Conservation (phyloP, 2,797 vertebrate genomes). For the Astyanax mexicanus region DNA sequence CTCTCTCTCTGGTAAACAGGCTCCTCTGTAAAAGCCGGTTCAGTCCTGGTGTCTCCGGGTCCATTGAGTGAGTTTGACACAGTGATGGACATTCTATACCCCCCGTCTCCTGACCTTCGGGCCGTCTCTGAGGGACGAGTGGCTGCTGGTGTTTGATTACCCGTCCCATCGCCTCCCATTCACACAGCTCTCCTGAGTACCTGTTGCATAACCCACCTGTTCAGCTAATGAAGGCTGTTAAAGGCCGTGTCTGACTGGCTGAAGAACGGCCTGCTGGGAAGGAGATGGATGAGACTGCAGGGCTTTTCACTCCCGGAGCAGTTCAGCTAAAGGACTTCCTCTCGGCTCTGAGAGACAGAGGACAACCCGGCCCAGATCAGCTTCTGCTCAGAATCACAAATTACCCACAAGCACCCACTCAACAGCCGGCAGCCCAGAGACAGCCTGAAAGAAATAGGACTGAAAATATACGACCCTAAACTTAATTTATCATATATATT, state of each 20-base stretch:
- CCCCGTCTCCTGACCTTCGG: slow-evolving; percentile 36
- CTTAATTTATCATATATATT: too few relatives aligned
- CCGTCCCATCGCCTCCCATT: slow-evolving; percentile 14
- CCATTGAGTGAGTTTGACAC: slow-evolving; percentile 24
- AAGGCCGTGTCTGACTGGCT: neutral
- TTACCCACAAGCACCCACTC: neutral
- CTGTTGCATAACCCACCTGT: slow-evolving; percentile 55
- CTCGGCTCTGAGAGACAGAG: too few relatives aligned
- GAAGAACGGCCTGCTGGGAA: neutral
- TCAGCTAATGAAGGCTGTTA: slow-evolving; percentile 16
- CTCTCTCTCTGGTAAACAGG: slow-evolving; percentile 53
- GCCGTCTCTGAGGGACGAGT: neutral
- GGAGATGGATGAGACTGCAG: slow-evolving; percentile 1
- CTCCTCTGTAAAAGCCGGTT: slow-evolving; percentile 44
- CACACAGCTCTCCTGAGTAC: slow-evolving; percentile 51
- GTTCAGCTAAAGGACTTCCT: neutral
- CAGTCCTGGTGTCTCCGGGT: too few relatives aligned
- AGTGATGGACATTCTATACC: slow-evolving; percentile 17
- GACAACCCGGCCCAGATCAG: neutral
- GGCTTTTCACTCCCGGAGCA: slow-evolving; percentile 1
- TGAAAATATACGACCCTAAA: too few relatives aligned
- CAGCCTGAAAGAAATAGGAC: too few relatives aligned
- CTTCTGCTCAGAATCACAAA: neutral
- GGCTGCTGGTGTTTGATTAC: slow-evolving; percentile 51
- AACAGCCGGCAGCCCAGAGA: neutral